Percentiles rank a stretch among this genome's conserved stretches.
Conservation (phyloP, 2,113 vertebrate genomes). For the Hucho hucho region DNA sequence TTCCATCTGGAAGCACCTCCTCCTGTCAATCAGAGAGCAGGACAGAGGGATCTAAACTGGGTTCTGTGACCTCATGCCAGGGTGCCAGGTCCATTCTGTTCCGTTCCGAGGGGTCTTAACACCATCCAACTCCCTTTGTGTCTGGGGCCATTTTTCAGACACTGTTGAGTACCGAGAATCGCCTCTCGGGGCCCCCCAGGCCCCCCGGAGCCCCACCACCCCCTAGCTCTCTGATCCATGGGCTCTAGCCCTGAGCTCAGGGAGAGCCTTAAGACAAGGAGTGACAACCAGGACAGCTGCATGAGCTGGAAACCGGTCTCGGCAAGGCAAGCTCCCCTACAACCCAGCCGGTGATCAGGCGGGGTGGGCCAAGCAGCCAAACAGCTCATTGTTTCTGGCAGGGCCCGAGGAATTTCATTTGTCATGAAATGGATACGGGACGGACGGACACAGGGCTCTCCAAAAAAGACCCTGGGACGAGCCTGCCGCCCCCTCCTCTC, state of each 20-base stretch:
- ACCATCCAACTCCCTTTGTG: constrained; percentile 65
- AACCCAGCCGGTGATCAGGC: constrained; percentile 24
- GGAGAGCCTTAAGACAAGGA: constrained; percentile 77
- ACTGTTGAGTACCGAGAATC: constrained; percentile 44
- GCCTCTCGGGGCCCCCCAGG: constrained; percentile 42
- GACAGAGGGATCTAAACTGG: constrained; percentile 69
- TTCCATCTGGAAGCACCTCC: constrained; percentile 59
- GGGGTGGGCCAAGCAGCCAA: constrained; percentile 57
- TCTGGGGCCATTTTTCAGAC: constrained; percentile 59
- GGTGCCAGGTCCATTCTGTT: constrained; percentile 43
- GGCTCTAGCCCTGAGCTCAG: constrained; percentile 57
- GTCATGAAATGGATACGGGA: constrained; percentile 75
- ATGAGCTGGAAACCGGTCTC: constrained; percentile 66
- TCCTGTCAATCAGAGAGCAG: constrained; percentile 59
- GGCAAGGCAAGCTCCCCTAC: constrained; percentile 16
- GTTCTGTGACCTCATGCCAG: constrained; percentile 68
- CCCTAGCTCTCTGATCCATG: background rate
- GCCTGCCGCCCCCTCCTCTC: background rate
- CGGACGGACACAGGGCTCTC: constrained; percentile 32
- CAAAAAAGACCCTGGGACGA: background rate
- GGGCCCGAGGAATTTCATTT: constrained; percentile 75
- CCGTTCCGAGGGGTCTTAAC: constrained; percentile 67
- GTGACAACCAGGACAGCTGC: constrained; percentile 77
- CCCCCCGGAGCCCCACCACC: constrained; percentile 36
- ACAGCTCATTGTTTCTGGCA: constrained; percentile 70